Conservation (phyloP, 2,888 invertebrate genomes). For the Cryptophagus acutangulus region DNA sequence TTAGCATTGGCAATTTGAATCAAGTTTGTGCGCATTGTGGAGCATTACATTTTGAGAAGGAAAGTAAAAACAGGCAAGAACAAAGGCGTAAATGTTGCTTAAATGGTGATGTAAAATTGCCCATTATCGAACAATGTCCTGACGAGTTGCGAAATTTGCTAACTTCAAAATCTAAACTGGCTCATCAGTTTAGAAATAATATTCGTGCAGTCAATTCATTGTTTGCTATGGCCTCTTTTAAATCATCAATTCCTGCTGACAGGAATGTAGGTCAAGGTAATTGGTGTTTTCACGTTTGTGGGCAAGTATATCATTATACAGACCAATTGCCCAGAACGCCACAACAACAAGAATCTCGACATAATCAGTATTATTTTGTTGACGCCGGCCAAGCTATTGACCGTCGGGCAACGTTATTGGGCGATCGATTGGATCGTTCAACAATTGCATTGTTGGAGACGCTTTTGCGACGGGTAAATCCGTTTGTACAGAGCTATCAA, state of each 20-base stretch:
- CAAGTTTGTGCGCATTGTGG: neutral
- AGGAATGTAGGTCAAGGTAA: constrained; percentile 11
- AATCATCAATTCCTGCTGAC: constrained; percentile 9
- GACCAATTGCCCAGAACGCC: constrained; percentile 5
- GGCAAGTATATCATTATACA: constrained; percentile 18
- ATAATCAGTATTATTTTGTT: constrained; percentile 20
- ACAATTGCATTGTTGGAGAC: constrained; percentile 6
- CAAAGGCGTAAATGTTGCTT: neutral
- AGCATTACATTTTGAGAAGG: neutral
- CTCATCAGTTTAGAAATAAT: neutral
- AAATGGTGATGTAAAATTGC: neutral
- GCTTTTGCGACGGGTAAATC: constrained; percentile 4
- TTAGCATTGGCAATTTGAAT: neutral
- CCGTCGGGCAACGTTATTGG: constrained; percentile 3
- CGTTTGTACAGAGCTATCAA: constrained; percentile 7
- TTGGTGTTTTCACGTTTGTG: constrained; percentile 17
- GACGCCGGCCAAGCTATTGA: constrained; percentile 14
- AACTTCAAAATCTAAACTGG: too few species aligned
- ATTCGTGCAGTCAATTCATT: constrained; percentile 13
- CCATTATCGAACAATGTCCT: neutral
- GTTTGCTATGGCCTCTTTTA: constrained; percentile 21
- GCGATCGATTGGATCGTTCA: constrained; percentile 1
- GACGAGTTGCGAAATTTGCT: too few species aligned
- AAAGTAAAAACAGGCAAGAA: neutral
- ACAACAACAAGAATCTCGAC: constrained; percentile 5